These are phyloP conservation scores for Colostygia pectinataria DNA, from an alignment of 2,888 invertebrate species.

Conservation along the genomic window DNA sequence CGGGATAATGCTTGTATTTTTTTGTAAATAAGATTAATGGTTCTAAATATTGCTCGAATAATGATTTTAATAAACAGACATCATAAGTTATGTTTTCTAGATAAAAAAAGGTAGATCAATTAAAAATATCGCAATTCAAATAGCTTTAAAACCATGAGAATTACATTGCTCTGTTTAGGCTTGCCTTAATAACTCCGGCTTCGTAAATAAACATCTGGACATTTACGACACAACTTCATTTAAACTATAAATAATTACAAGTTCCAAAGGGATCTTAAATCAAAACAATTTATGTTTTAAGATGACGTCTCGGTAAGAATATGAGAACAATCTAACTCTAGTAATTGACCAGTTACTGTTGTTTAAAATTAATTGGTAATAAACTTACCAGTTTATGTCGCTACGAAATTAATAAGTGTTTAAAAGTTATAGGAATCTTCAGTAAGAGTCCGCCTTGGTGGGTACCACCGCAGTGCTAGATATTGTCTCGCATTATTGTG, in stretches of 20 bases:
- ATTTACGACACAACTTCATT: slow-evolving; percentile 68
- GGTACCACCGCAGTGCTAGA: no score
- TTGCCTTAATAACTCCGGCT: slow-evolving; percentile 49
- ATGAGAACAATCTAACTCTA: slow-evolving; percentile 20
- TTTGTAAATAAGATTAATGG: no score
- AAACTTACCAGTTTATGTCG: background rate
- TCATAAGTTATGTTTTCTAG: no score
- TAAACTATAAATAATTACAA: slow-evolving; percentile 69
- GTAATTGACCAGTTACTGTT: slow-evolving; percentile 17
- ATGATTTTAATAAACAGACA: no score
- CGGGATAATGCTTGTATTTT: no score
- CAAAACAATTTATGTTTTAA: slow-evolving; percentile 61
- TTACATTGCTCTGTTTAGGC: slow-evolving; percentile 24
- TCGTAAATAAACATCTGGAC: slow-evolving; percentile 60
- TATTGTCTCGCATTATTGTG: no score
- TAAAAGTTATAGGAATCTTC: no score
- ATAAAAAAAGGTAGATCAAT: background rate
- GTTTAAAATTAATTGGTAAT: slow-evolving; percentile 13
- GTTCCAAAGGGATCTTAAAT: slow-evolving; percentile 53
- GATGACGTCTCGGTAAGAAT: slow-evolving; percentile 46
- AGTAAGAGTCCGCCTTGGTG: no score
- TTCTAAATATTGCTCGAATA: no score
- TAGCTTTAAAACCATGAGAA: slow-evolving; percentile 16
- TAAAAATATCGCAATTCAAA: slow-evolving; percentile 13
- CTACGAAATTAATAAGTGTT: no score